Percentiles rank a stretch among this genome's conserved stretches.
These are phyloP conservation scores for Drosophila carrolli DNA, from an alignment of 1,140 invertebrate species.

Conservation along the genomic window DNA sequence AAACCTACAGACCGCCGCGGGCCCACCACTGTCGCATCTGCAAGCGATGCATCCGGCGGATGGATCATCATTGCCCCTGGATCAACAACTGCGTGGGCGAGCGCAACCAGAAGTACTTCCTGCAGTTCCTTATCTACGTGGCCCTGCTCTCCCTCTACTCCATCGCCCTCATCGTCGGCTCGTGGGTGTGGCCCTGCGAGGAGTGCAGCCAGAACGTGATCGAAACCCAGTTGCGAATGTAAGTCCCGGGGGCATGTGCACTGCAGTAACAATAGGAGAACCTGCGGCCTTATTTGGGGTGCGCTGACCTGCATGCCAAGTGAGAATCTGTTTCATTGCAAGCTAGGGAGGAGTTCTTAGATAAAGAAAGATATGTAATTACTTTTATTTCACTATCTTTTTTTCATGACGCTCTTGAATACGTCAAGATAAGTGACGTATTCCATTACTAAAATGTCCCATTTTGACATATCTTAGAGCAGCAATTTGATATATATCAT, in stretches of 20 bases:
- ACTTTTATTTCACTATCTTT: too few relatives aligned
- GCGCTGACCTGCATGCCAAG: background rate
- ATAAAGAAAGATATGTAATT: background rate
- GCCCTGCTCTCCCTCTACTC: slow-evolving; percentile 89
- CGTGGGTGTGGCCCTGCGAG: slow-evolving; percentile 91
- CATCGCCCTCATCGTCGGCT: slow-evolving; percentile 89
- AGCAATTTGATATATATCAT: too few relatives aligned
- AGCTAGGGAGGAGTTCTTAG: background rate
- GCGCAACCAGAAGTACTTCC: slow-evolving; percentile 96
- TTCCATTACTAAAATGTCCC: too few relatives aligned
- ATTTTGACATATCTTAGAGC: too few relatives aligned
- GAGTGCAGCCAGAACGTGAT: slow-evolving; percentile 89
- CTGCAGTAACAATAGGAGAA: background rate
- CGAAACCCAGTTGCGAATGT: slow-evolving; percentile 91
- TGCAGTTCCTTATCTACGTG: slow-evolving; percentile 95
- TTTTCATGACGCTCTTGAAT: too few relatives aligned
- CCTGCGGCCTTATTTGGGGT: background rate
- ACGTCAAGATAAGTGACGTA: too few relatives aligned
- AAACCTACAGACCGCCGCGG: slow-evolving; percentile 92
- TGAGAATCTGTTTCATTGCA: background rate
- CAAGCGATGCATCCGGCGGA: slow-evolving; percentile 92
- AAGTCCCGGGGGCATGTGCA: slow-evolving; percentile 81
- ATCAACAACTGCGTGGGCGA: slow-evolving; percentile 98
- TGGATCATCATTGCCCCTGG: slow-evolving; percentile 96
- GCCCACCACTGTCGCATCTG: slow-evolving; percentile 96